Evolutionary conservation across 1,140 invertebrate species (phyloP), one percentile per base, ranked within the genome.

Genomic region (Drepana arcuata): DNA sequence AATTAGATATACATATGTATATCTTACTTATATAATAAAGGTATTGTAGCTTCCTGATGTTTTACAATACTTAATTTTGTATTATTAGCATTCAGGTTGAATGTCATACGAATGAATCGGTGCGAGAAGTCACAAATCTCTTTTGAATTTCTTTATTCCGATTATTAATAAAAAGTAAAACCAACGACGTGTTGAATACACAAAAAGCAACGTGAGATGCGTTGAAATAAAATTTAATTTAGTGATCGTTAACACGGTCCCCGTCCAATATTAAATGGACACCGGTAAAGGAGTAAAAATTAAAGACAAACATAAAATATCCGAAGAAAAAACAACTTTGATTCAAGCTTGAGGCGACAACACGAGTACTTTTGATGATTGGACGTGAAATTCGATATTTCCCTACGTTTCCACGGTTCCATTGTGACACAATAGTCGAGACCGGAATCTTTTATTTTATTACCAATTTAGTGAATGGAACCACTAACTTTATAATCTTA

Each of bases 221-320:
- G 62, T 65, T 66, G 52, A 78, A 78, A 79, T 78, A 79, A 79
- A 82, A 74, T 78, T 75, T 79, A 75, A 82, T 82, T 67, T 70
- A 71, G 55, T 58, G 74, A 63, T 78, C 74, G 77, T 81, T 81
- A 81, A 78, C 65, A 54, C 60, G 58, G 64, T 53, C 65, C 57
- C 51, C 53, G 67, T 71, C 59, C 69, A 59, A 82, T 79, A 79
- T 79, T 69, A 79, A 78, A 78, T 72, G 72, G 71, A 61, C 60
- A 67, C 48, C 69, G 64, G 52, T 43, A 48, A 59, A 57, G 63
- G 57, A 71, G 67, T 71, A 79, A 79, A 81, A 77, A 77, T 77
- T 77, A 81, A 79, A 79, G 68, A 77, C 61, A 71, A 65, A 75
- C 72, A 81, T 78, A 79, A n/a, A 79, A 81, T 75, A 78, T 70